Evolutionary conservation across 2,113 vertebrate species (phyloP), one percentile per base, ranked within the genome.

Genomic region (Dromaius novaehollandiae): DNA sequence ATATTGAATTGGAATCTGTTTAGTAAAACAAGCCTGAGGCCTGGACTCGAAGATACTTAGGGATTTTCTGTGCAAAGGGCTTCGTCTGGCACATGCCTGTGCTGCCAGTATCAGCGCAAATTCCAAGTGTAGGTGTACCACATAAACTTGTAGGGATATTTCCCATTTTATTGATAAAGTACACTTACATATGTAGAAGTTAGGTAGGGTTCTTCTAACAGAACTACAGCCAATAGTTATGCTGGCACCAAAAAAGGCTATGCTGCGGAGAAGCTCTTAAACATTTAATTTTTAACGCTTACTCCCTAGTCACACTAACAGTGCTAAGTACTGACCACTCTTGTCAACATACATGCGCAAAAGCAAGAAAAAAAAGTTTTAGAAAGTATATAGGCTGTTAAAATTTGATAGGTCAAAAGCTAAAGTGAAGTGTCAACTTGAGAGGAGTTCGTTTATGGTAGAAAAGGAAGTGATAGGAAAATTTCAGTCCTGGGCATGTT

Each of bases 111-210:
- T 70, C 36, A 51, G 30, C 53, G n/a, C 13, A 15, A 58, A 14
- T 25, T 78, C 28, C 7, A 46, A 70, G 8, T 44, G 26, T 40
- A 64, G 26, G 13, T 32, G 8, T 11, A 8, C 44, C 42, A 5
- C 0, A 0, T 36, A 42, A 51, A 14, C 40, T 34, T 69, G 7
- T 69, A 21, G 63, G 65, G 79, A 14, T 2, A 1, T 28, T 53
- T 70, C 7, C 12, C 19, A 19, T 55, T 74, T 74, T 53, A 32
- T 53, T 40, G 36, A 40, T 55, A 5, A 40, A 40, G 19, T 4
- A 0, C 74, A 7, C 74, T 58, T 86, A 46, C 3, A 1, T 4
- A 7, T 44, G 15, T 15, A 32, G 22, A 80, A 81, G 24, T 74
- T 44, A 92, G 10, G 28, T 69, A 42, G 44, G 2, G 24, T 55